Base-by-base conservation (phyloP, 2,888 invertebrate species). In the Cheilosia urbana region DNA sequence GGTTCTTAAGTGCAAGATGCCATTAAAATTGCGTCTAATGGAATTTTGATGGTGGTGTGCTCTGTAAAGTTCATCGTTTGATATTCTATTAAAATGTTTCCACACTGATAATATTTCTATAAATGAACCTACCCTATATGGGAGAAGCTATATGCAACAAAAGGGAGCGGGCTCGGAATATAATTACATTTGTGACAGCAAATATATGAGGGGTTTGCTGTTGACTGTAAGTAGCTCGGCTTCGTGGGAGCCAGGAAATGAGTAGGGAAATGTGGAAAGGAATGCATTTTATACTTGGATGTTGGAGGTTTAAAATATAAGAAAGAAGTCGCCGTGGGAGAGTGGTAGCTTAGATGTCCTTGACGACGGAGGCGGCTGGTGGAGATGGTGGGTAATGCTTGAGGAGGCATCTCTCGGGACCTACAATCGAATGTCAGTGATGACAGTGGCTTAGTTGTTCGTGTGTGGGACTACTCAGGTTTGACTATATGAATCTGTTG, bases 11-110 rank as follows among this genome's bases (percentile, higher is more conserved):
- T 80, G 75, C 68, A 75, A 73, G 68, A 68, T 80, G 62, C 75
- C 68, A 80, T 80, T 75, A 68, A 68, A 75, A 75, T 75, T 75
- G 80, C 73, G 53, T 80, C 66, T 80, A 80, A 80, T 75, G 75
- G 80, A 80, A 80, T 80, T 80, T 80, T 75, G 45, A 80, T 68
- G 53, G 66, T 15, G 55, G 63, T 51, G 53, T 51, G 60, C 58
- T 49, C 9, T 58, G 57, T 58, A 71, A 71, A 71, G 58, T 71
- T 71, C 58, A 58, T 49, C 58, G 34, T 58, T 71, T 71, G 58
- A 71, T 58, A 58, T 71, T 58, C 69, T 58, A 71, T 71, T 71
- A 71, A 71, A 58, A 71, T 71, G 57, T 40, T 53, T 42, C 30
- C 27, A 17, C 4, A 65, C n/a, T 66, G 53, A 40, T 65, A 65